Evolutionary conservation across 1,140 invertebrate genomes (phyloP).

Genomic region (Potamilus streckersoni): DNA sequence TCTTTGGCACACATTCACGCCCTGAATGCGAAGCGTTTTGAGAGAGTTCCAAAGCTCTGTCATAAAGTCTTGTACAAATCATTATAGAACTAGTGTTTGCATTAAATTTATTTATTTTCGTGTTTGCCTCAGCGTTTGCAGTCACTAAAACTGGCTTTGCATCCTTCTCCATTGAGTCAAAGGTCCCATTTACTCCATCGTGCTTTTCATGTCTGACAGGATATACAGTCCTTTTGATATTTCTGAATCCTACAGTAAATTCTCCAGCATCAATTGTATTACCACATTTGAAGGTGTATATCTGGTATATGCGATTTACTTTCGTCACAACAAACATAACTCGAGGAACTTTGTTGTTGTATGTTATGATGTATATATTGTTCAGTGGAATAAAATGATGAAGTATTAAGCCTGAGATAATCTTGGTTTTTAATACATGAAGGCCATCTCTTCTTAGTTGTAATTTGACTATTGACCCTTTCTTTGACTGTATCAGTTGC

Average conservation of each 20-base stretch:
- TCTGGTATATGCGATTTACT: neutral
- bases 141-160: neutral
- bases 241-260: neutral
- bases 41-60: slow-evolving; percentile 18
- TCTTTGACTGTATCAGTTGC: neutral
- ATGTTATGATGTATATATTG: slow-evolving; percentile 15
- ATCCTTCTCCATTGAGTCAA: slow-evolving; percentile 9
- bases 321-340: slow-evolving; percentile 14
- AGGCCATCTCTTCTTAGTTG: slow-evolving; percentile 11
- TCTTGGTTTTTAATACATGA: slow-evolving; percentile 7
- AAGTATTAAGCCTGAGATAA: slow-evolving; percentile 13
- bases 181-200: slow-evolving; percentile 26
- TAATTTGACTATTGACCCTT: slow-evolving; percentile 18
- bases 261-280: slow-evolving; percentile 19
- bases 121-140: neutral
- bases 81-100: neutral
- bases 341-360: slow-evolving; percentile 7
- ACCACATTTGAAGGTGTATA: slow-evolving; percentile 10
- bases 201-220: neutral
- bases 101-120: neutral
- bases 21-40: slow-evolving; percentile 10
- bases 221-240: neutral
- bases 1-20: slow-evolving; percentile 21
- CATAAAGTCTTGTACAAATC: slow-evolving; percentile 4
- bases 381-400: slow-evolving; percentile 13